Evolutionary conservation across 2,888 invertebrate species (phyloP).

Genomic region (Cosmia pyralina): DNA sequence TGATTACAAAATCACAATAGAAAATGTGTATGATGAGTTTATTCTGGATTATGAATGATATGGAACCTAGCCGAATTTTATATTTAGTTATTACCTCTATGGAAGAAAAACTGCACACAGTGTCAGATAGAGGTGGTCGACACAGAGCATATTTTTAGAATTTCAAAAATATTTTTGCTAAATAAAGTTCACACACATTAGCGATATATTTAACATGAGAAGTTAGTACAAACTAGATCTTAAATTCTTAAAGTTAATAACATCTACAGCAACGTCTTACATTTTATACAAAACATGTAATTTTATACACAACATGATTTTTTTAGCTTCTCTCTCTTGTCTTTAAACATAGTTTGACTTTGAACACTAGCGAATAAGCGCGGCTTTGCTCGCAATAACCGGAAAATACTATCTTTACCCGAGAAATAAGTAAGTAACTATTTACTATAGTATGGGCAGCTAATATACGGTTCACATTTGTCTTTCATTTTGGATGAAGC

Average conservation of each 20-base stretch:
- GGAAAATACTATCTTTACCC: not conserved
- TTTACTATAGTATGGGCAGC: not conserved
- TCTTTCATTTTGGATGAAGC: not conserved
- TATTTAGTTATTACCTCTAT: not conserved
- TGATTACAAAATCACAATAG: conserved; percentile 26
- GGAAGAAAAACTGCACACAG: not conserved
- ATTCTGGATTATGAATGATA: not conserved
- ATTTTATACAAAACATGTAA: conserved; percentile 66
- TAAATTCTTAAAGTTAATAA: conserved; percentile 40
- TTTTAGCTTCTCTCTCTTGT: conserved; percentile 57
- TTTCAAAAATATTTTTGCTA: not conserved
- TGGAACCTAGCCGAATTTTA: not conserved
- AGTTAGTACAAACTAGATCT: conserved; percentile 33
- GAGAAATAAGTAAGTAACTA: not conserved
- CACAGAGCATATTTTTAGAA: not conserved
- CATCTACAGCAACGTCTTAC: conserved; percentile 63
- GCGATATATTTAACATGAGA: conserved; percentile 26
- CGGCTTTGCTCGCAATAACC: conserved; percentile 40
- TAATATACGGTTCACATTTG: not conserved
- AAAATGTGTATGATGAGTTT: conserved; percentile 1
- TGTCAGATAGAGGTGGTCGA: not conserved
- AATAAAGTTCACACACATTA: conserved; percentile 10
- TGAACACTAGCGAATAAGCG: conserved; percentile 52
- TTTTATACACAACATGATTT: conserved; percentile 55
- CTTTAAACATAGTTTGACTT: conserved; percentile 33